These are phyloP conservation scores for Ptychoptera contaminata DNA, from an alignment of 2,888 invertebrate species.

Conservation along the genomic window DNA sequence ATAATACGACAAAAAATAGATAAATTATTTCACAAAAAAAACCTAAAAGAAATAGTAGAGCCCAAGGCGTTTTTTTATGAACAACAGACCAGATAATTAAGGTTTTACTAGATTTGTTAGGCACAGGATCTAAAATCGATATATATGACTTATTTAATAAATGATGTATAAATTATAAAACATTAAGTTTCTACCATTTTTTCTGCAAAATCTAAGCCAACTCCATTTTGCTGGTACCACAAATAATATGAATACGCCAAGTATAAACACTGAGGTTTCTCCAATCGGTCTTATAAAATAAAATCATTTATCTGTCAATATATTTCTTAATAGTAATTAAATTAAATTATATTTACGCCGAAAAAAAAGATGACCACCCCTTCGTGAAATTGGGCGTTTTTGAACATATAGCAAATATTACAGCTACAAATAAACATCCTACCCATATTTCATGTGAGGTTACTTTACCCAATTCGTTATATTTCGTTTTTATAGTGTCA, in stretches of 20 bases:
- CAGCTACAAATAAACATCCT: slow-evolving; percentile 38
- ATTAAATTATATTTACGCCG: slow-evolving; percentile 35
- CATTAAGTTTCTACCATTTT: background rate
- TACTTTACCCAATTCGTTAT: slow-evolving; percentile 52
- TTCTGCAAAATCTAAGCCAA: slow-evolving; percentile 44
- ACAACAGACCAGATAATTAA: slow-evolving; percentile 64
- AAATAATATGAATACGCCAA: slow-evolving; percentile 60
- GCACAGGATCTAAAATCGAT: background rate
- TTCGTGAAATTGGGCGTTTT: slow-evolving; percentile 64
- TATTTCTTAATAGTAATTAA: background rate
- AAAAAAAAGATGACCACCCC: slow-evolving; percentile 60
- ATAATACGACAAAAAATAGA: no score
- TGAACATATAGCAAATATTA: slow-evolving; percentile 69
- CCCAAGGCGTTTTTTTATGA: slow-evolving; percentile 70
- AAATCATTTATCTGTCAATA: no score
- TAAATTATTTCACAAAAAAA: slow-evolving; percentile 81
- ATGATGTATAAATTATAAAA: no score
- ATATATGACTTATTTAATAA: no score
- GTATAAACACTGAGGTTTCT: slow-evolving; percentile 58
- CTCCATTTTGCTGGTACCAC: slow-evolving; percentile 55
- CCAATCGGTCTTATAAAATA: slow-evolving; percentile 43
- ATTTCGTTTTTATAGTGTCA: slow-evolving; percentile 50
- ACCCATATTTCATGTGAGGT: slow-evolving; percentile 55
- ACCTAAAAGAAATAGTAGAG: slow-evolving; percentile 48
- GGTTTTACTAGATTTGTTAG: slow-evolving; percentile 37